phyloP scores from a whole-genome alignment of 53 echinoderm and acorn worm genomes.

The Holothuria leucospilota region DNA sequence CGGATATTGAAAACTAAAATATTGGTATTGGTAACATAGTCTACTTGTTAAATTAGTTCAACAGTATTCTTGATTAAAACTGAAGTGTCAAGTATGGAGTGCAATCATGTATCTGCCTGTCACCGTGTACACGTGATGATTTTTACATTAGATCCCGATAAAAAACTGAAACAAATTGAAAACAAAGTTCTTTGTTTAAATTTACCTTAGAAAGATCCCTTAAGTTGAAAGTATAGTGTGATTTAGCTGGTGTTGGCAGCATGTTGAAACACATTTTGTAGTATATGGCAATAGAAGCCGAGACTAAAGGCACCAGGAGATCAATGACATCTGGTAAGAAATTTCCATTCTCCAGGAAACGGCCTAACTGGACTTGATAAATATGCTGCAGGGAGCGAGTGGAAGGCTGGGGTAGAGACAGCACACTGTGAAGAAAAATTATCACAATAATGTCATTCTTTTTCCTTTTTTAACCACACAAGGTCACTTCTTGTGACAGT shows the following conservation, averaged over 20 bases:
- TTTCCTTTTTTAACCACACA: neutral
- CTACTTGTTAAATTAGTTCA: too few species aligned
- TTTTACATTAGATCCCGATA: too few species aligned
- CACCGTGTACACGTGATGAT: too few species aligned
- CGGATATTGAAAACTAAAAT: too few species aligned
- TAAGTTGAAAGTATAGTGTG: conserved; percentile 98
- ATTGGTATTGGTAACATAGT: too few species aligned
- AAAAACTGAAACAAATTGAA: too few species aligned
- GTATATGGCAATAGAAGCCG: conserved; percentile 96
- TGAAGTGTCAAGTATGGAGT: too few species aligned
- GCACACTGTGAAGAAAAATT: conserved; percentile 59
- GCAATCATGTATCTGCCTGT: too few species aligned
- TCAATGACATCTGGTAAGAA: conserved; percentile 93
- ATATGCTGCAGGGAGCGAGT: conserved; percentile 94
- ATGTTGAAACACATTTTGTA: conserved; percentile 97
- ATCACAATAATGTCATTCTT: neutral
- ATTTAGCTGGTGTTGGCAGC: conserved; percentile 96
- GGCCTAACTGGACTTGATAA: conserved; percentile 96
- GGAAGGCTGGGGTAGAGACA: conserved; percentile 95
- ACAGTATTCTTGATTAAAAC: too few species aligned
- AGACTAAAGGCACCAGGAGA: conserved; percentile 82
- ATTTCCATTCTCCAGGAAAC: conserved; percentile 93
- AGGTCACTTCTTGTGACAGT: neutral
- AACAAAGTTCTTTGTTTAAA: too few species aligned
- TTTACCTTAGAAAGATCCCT: conserved; percentile 96